Base-by-base conservation (phyloP, 2,888 invertebrate genomes). In the Bellardia pandia region DNA sequence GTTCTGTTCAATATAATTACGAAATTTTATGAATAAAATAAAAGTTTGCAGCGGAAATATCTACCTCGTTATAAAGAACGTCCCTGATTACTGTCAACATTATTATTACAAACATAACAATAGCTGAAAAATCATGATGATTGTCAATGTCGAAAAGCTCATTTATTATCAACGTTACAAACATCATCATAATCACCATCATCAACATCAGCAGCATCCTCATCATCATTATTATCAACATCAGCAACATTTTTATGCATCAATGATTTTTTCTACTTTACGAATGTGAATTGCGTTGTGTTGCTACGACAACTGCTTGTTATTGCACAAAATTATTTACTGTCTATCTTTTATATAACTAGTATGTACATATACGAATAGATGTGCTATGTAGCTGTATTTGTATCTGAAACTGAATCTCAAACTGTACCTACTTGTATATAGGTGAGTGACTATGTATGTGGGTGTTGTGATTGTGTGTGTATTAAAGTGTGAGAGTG, bases 301-400 rank as follows among this genome's bases (percentile, higher is more conserved):
- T 88, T 88, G 88, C 86, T 62, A 84, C 86, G 77, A 74, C 80
- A 88, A 88, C 88, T 77, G 66, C 80, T 80, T 86, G 83, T 86
- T 88, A 84, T 86, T 86, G 71, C 79, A 84, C 68, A 85, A 82
- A 81, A 82, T 82, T 74, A 23, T 58, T 83, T 81, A 74, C 60
- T 69, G 33, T 77, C 69, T 80, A 64, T 64, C 69, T 62, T 45
- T 40, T 2, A 30, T 69, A 42, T 53, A 76, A 82, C 82, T 82
- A 23, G 23, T 23, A 23, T 1, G 1, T 23, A 23, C 23, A 23
- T 23, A 23, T 23, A 23, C 23, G 23, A 23, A 23, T 23, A 23
- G 0, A 23, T 23, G 23, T 23, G 1, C 23, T 23, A 23, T 23
- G 58, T 40, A 37, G 42, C 9, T 42, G 51, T 11, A 48, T 11